Conservation (phyloP, 2,888 invertebrate genomes). For the Pyrgus malvae region DNA sequence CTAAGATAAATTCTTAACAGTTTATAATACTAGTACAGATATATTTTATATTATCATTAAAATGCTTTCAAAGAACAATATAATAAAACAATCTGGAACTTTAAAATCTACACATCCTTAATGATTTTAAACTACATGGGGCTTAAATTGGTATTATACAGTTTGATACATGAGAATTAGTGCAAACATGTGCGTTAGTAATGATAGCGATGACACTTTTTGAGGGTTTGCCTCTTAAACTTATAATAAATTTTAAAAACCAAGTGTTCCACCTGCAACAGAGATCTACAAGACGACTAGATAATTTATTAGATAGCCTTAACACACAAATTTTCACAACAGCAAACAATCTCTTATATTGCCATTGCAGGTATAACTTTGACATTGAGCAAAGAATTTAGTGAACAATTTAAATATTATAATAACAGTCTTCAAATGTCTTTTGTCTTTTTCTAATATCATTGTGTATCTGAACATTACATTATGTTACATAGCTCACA, state of each 20-base stretch:
- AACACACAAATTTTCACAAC: conserved; percentile 31
- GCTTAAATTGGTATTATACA: conserved; percentile 6
- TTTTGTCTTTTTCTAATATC: conserved; percentile 44
- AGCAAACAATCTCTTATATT: conserved; percentile 34
- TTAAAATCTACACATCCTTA: too few species aligned
- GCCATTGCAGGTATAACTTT: conserved; percentile 48
- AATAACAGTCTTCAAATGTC: conserved; percentile 67
- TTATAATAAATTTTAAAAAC: conserved; percentile 24
- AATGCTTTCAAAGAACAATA: too few species aligned
- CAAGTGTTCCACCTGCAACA: conserved; percentile 46
- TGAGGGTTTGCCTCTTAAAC: conserved; percentile 11
- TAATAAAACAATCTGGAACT: too few species aligned
- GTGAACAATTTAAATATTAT: conserved; percentile 16
- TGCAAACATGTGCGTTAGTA: conserved; percentile 53
- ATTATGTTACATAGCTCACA: neutral
- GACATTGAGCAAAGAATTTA: conserved; percentile 29
- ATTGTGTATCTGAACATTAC: neutral
- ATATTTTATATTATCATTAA: too few species aligned
- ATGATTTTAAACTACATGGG: too few species aligned
- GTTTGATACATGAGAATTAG: conserved; percentile 24
- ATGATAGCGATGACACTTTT: conserved; percentile 42
- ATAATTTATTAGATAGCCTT: conserved; percentile 51
- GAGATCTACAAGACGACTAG: conserved; percentile 58
- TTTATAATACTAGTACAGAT: too few species aligned
- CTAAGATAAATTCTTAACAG: too few species aligned